Evolutionary conservation across 2,888 invertebrate species (phyloP), one percentile per base, ranked within the genome.

Genomic region (Taenaris catops): DNA sequence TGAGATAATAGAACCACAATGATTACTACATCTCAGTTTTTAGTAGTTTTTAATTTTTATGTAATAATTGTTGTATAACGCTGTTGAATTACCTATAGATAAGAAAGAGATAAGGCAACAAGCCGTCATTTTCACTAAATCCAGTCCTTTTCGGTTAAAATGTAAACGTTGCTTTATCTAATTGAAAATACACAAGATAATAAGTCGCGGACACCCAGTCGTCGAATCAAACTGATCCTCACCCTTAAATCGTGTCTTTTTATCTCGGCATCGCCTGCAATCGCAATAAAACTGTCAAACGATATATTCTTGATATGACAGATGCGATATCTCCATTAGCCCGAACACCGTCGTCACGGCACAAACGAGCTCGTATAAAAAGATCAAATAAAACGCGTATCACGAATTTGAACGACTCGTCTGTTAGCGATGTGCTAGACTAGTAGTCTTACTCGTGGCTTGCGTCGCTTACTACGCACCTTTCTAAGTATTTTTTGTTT

Each of bases 251-350:
- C 63, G 59, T 51, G 59, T 49, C 55, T 32, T 55, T 58, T 68
- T 69, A 76, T 79, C 74, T 62, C 52, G 51, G 49, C 58, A 72
- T 74, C 72, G 46, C 59, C 61, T 61, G 56, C 61, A 62, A 72
- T 71, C 65, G 65, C 68, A 76, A 79, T 79, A 76, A 79, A 81
- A 73, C 74, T 75, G 79, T 79, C 80, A 73, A 71, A 69, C 63
- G 68, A 58, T 68, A 60, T 65, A 66, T 70, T 65, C 55, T 63
- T 64, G 70, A 76, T 75, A 70, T 80, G 74, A 68, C 71, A 75
- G 72, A 76, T 79, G 64, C 58, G 70, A 74, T 79, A 81, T 80
- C 75, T 75, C 71, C 75, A 79, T 78, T 78, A 76, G 65, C 56
- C 60, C 54, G 64, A 52, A 57, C 63, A 67, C 65, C 71, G 63